Evolutionary conservation across 2,113 vertebrate genomes (phyloP), one percentile per base, ranked within the genome.

Genomic region (Oplegnathus fasciatus): DNA sequence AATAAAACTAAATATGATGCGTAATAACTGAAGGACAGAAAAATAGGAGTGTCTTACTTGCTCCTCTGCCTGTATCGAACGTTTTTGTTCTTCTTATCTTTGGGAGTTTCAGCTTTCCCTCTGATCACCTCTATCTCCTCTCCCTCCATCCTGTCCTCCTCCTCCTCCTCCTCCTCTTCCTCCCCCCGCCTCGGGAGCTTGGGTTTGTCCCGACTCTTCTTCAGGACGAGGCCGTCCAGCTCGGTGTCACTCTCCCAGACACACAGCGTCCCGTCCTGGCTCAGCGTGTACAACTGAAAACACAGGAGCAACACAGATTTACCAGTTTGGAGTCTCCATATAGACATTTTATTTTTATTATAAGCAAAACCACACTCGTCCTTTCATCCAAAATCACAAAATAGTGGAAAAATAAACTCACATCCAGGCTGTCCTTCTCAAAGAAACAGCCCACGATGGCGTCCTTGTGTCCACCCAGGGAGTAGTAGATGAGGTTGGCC

Each of bases 401-500:
- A n/a, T 8, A 15, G 9, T 9, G 28, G 18, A 22, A 13, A 15
- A 34, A 8, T 18, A 9, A 67, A 96, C 98, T n/a, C 95, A 99
- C 98, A 73, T 99, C 97, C n/a, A 99, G 93, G 83, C 98, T 99
- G 95, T 94, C 92, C 87, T 96, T 96, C 89, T 98, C 97, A 32
- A 99, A 99, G 93, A 99, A 99, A 79, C 98, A 99, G 70, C 96
- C 97, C 44, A 99, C 95, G 0, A 99, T 95, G 48, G 96, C 9
- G 10, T 99, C 97, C 84, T 98, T 99, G 91, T 99, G 98, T 13
- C 98, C 98, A 0, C 97, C 98, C 48, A 99, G 93, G 0, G 96
- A 96, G 58, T 99, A 99, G 93, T 98, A 99, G 92, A 99, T 96
- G 64, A 99, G 96, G 87, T 99, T 99, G 75, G 89, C 94, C 98